Base-by-base conservation (phyloP, 2,113 vertebrate species). In the Odontophorus gujanensis region DNA sequence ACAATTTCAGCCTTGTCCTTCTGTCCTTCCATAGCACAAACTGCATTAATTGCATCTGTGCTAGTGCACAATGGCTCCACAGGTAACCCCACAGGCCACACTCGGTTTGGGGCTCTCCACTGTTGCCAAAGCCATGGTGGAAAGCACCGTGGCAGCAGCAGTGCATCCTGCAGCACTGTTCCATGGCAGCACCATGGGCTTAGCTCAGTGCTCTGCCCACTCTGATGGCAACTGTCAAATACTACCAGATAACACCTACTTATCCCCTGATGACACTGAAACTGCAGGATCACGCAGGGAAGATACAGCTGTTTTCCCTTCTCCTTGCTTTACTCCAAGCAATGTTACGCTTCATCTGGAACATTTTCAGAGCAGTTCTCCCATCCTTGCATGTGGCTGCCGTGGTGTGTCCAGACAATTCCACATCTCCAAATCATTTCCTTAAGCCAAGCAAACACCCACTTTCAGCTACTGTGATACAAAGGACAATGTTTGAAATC, bases 151-250 rank as follows among this genome's bases (percentile, higher is more conserved):
- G 0, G n/a, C 22, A 22, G 22, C 4, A 75, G 65, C 28, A 53
- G 36, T 42, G 24, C 51, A 51, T 53, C 45, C 50, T 21, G 34
- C 22, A 21, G 50, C 71, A 61, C 3, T 71, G 42, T 21, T 28
- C 45, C 18, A 26, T 26, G 82, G 40, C 34, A 67, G 11, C 47
- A 20, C 24, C 48, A 59, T 42, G 24, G 57, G 6, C 66, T 79
- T 30, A 45, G 38, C 20, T 75, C 22, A 26, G 0, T 0, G 8
- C 6, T 77, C 57, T 79, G 47, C 58, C 42, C 58, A 30, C 28
- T 3, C 0, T 24, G 38, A 48, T 5, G 3, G 36, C 50, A 62
- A 13, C 30, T 73, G 38, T 32, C 3, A 6, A 57, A 18, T n/a
- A 4, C 36, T 58, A 50, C 24, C 5, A 11, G 9, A 12, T 67